These are phyloP conservation scores for Brachionus koreanus DNA, from an alignment of 1,140 invertebrate genomes.

Conservation along the genomic window DNA sequence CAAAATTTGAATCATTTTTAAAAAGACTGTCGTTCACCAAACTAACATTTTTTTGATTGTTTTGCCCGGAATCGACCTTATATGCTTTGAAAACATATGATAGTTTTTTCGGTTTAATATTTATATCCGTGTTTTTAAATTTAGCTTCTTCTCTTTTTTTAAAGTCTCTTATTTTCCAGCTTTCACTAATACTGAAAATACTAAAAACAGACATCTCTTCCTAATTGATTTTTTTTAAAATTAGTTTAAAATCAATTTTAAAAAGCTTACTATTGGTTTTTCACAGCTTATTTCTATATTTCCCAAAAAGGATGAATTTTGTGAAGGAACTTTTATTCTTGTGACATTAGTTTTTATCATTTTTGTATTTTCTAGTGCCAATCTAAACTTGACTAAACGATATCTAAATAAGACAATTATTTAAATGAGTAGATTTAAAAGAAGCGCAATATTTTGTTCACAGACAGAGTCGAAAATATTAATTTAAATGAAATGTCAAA, in stretches of 20 bases:
- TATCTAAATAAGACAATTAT: background rate
- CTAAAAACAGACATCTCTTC: background rate
- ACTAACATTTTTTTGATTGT: background rate
- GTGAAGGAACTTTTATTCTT: background rate
- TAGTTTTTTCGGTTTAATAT: background rate
- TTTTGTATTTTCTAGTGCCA: background rate
- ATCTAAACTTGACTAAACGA: background rate
- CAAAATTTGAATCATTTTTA: background rate
- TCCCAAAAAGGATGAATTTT: background rate
- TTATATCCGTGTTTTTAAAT: background rate
- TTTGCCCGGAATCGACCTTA: background rate
- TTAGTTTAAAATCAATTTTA: background rate
- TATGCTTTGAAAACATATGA: background rate
- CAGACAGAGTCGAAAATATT: too few relatives aligned
- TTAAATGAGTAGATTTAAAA: background rate
- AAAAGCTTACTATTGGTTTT: background rate
- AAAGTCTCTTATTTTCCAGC: background rate
- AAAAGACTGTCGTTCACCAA: background rate
- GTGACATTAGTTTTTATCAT: background rate
- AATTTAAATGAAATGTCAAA: too few relatives aligned
- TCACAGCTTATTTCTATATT: background rate
- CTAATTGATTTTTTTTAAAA: background rate
- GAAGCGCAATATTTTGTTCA: background rate
- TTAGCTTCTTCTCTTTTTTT: background rate
- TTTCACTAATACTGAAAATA: background rate